These are phyloP conservation scores for Miniopterus natalensis DNA, from an alignment of 2,113 vertebrate genomes.

Conservation along the genomic window DNA sequence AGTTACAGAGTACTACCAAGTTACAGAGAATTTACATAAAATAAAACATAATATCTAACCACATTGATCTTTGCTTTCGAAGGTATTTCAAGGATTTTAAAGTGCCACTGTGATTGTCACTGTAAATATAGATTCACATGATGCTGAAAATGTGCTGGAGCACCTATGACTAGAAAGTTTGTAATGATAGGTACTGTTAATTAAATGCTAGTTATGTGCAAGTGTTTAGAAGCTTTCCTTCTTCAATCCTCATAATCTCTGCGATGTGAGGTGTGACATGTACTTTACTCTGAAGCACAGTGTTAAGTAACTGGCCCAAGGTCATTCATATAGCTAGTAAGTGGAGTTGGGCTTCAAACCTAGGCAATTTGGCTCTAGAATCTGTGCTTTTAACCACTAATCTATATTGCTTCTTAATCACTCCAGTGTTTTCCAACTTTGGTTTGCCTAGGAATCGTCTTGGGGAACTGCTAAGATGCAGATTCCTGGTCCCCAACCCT, in stretches of 20 bases:
- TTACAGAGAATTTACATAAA: background rate
- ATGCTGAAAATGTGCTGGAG: background rate
- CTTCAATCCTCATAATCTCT: background rate
- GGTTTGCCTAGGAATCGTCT: background rate
- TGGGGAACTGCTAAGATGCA: background rate
- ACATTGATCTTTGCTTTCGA: constrained; percentile 27
- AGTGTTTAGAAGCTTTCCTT: background rate
- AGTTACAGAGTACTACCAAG: background rate
- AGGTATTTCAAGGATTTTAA: constrained; percentile 49
- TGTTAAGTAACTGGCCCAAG: background rate
- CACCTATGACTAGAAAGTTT: background rate
- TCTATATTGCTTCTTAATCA: background rate
- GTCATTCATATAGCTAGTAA: background rate
- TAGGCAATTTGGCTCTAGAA: background rate
- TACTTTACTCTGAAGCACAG: background rate
- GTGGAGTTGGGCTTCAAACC: background rate
- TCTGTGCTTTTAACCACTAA: background rate
- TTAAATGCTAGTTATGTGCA: background rate
- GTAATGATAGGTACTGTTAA: background rate
- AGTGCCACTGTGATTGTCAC: background rate
- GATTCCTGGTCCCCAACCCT: background rate
- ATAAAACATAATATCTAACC: constrained; percentile 25
- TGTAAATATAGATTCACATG: background rate
- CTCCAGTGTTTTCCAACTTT: background rate
- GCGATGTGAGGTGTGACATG: background rate